phyloP scores from a whole-genome alignment of 2,797 vertebrate species.

The Microctenopoma steveboyesi region DNA sequence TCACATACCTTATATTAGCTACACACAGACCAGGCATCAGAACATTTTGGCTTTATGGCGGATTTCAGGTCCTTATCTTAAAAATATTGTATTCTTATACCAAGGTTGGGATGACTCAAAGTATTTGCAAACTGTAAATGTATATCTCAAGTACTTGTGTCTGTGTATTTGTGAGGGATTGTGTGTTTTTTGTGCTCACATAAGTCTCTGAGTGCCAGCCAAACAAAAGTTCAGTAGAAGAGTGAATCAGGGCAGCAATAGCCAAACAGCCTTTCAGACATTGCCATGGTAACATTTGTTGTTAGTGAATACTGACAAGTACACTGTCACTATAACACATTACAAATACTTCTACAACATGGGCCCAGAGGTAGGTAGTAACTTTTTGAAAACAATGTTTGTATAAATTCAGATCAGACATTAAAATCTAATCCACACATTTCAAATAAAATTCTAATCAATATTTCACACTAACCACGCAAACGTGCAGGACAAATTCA shows the following conservation, averaged over 20 bases:
- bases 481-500: not conserved
- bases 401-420: too few relatives aligned
- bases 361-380: not conserved
- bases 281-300: constrained; percentile 56
- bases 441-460: too few relatives aligned
- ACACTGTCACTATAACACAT: constrained; percentile 35
- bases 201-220: constrained; percentile 49
- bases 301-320: constrained; percentile 21
- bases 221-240: constrained; percentile 67
- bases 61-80: not conserved
- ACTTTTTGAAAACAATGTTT: too few relatives aligned
- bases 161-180: constrained; percentile 7
- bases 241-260: constrained; percentile 45
- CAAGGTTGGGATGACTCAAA: not conserved
- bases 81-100: not conserved
- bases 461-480: not conserved
- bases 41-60: not conserved
- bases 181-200: constrained; percentile 37
- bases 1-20: constrained; percentile 51
- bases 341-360: constrained; percentile 19
- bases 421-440: too few relatives aligned
- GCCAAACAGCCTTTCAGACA: constrained; percentile 36
- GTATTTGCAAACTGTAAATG: constrained; percentile 32
- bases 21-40: constrained; percentile 31
- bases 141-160: not conserved